Base-by-base conservation (phyloP, 1,140 invertebrate genomes). In the Sarcophaga peregrina region DNA sequence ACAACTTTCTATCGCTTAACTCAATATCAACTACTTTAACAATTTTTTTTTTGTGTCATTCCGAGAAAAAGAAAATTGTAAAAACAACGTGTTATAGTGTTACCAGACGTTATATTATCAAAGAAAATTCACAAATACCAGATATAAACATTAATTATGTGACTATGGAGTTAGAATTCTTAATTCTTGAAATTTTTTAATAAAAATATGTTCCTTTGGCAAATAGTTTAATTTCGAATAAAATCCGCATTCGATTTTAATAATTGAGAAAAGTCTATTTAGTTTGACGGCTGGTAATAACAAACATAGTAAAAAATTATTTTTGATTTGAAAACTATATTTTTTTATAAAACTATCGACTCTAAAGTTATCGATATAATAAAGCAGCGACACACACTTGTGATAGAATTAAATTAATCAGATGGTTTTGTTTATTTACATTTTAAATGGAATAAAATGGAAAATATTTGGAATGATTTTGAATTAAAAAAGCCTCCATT, bases 401-500 rank as follows among this genome's bases (percentile, higher is more conserved):
- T 46, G 54, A n/a, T 37, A 72, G 5, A 54, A 37, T 15, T 13
- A 3, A 50, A 2, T 25, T 8, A n/a, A 25, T 13, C 47, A 74
- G 48, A 10, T 25, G 13, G 25, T 37, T 73, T 81, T 74, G 37
- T 75, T 83, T 83, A 50, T 81, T 81, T 58, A 83, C 62, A 81
- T 74, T 46, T 80, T 37, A 8, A 25, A 20, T 37, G 25, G 25
- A 37, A 37, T 37, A 37, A 37, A 37, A 37, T 37, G 86, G 83
- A 83, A 58, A 84, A 62, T 84, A 84, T 89, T 84, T 90, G 87
- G 87, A 90, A 90, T 47, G 87, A 90, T 15, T 88, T 89, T 84
- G 85, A 89, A 82, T 86, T 90, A 84, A 90, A 89, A 78, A 87
- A 85, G 37, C 89, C 89, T 8, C 89, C 89, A 1, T 82, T 89